phyloP scores from a whole-genome alignment of 2,888 invertebrate genomes.

The Lasioglossum zephyrum region DNA sequence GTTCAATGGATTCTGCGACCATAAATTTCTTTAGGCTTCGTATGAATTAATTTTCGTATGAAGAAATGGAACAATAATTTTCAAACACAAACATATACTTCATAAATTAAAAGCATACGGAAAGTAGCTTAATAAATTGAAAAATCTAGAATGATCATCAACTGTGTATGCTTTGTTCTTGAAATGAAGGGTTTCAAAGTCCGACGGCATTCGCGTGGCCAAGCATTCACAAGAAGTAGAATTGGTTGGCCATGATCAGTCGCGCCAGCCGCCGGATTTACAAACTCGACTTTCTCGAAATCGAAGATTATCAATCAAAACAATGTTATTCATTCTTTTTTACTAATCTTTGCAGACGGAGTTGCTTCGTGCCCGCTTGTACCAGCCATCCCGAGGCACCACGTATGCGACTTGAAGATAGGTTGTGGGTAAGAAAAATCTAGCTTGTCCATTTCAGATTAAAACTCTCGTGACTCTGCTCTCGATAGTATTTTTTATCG shows the following conservation, averaged over 20 bases:
- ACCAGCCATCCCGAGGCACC: neutral
- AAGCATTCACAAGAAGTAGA: neutral
- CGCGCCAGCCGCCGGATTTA: neutral
- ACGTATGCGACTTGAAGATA: neutral
- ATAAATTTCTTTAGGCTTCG: neutral
- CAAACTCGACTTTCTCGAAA: neutral
- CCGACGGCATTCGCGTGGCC: neutral
- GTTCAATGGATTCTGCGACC: neutral
- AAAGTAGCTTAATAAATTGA: neutral
- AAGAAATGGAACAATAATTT: neutral
- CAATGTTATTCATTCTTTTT: neutral
- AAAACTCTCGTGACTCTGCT: neutral
- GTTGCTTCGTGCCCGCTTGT: neutral
- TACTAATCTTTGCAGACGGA: neutral
- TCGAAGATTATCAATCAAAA: neutral
- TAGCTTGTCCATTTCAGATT: neutral
- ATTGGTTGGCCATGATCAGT: neutral
- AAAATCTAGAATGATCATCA: neutral
- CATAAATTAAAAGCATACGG: neutral
- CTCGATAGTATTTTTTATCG: neutral
- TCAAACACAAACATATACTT: neutral
- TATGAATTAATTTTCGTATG: neutral
- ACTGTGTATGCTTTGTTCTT: no score
- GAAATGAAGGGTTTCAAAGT: neutral
- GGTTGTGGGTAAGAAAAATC: neutral